Evolutionary conservation across 1,140 invertebrate genomes (phyloP), one percentile per base, ranked within the genome.

Genomic region (Latrodectus geometricus): DNA sequence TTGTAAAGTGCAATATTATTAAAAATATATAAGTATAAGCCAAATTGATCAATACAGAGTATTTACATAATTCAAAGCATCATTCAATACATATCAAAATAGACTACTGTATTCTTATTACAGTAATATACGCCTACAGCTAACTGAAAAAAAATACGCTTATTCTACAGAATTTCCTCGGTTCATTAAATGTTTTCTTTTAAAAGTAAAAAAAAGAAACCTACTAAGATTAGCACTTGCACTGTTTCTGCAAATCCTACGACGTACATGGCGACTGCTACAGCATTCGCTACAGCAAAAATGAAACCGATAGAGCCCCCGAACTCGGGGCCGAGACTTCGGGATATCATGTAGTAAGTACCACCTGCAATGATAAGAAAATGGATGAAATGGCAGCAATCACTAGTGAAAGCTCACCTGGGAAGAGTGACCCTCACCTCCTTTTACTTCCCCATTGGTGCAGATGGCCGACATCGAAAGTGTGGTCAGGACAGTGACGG

Each of bases 301-400:
- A 94, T 92, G 9, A 94, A 88, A 5, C 94, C 94, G 86, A 94
- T 94, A 66, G 94, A 93, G 73, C 93, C 94, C 83, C 94, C 93
- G 93, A 35, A 99, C 92, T 99, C 97, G 0, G 98, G 97, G 0
- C 94, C 94, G n/a, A 94, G 90, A 88, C 93, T 94, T 54, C 94
- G 90, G 8, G 93, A 94, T 89, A 93, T 93, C 91, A 94, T 92
- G 90, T 93, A 94, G 89, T 93, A 92, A 5, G 92, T 91, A 48
- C 92, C 92, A 91, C 92, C 96, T 98, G 49, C 11, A 12, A 68
- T 23, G 11, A 35, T 9, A 68, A 35, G 35, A 35, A 35, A 35
- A 1, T 3, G 35, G 5, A 35, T 35, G 35, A 35, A 35, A 35
- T 35, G 35, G n/a, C n/a, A n/a, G n/a, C n/a, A n/a, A n/a, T n/a